Evolutionary conservation across 2,797 vertebrate species (phyloP), one percentile per base, ranked within the genome.

Genomic region (Rhynchonycteris naso): DNA sequence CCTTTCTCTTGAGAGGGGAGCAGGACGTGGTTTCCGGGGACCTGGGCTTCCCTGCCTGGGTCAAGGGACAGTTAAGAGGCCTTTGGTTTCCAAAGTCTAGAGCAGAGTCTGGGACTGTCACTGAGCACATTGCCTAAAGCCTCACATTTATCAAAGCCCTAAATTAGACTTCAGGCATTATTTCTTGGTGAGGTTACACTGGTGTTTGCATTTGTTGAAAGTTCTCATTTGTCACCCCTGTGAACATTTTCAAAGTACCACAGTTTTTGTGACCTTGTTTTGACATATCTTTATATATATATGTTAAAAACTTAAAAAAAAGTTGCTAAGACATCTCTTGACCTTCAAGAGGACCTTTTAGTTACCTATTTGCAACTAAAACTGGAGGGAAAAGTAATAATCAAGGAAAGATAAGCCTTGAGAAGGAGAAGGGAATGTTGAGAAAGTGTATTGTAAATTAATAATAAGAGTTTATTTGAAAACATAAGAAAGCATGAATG

Each of bases 361-460:
- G 43, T 43, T 43, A 43, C 43, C 63, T 56, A 83, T 56, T 93
- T 78, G 52, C 28, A 91, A 72, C 71, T 88, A 76, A 95, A 90
- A 83, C 35, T 24, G 26, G 38, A 47, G 21, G 56, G 19, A 68
- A 61, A 68, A 61, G 68, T 58, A 69, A 84, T 76, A 38, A 58
- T 88, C 43, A 91, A 56, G 6, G 11, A 26, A 15, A 4, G 4
- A 59, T 56, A 38, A 38, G 18, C 5, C 66, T 80, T 91, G n/a
- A 66, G 81, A 86, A 91, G 65, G 75, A 1, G 18, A 75, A 93
- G 56, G 16, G 58, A 61, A 1, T 35, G 5, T 18, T 88, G 69
- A 56, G 78, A 78, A 71, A 80, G 66, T 81, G 2, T 80, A 50
- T 63, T 50, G 78, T 88, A 63, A 54, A 63, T 61, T 50, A 76